A percentile compares a stretch with the other conserved stretches of the same genome.
These are phyloP conservation scores for Caenorhabditis zanzibari DNA, from an alignment of 2,888 invertebrate species.

Conservation along the genomic window DNA sequence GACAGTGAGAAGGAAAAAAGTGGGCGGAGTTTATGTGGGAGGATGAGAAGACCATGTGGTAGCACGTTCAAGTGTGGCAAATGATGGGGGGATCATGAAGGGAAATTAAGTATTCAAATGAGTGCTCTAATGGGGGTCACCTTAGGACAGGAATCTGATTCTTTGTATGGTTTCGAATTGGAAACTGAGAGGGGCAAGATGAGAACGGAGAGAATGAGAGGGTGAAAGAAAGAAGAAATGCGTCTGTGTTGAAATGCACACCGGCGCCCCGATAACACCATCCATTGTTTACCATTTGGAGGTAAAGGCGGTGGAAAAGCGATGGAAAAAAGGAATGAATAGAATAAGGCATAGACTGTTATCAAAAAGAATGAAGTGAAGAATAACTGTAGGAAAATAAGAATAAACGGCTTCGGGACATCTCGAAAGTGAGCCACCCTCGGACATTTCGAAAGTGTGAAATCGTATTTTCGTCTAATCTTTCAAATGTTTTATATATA, in stretches of 20 bases:
- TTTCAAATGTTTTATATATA: too few relatives aligned
- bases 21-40: constrained; percentile 33
- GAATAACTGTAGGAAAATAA: background rate
- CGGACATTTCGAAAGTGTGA: too few relatives aligned
- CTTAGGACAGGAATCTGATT: constrained; percentile 21
- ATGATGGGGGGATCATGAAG: constrained; percentile 49
- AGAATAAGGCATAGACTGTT: constrained; percentile 27
- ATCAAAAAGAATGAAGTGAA: constrained; percentile 19
- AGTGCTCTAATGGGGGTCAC: constrained; percentile 44
- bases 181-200: constrained; percentile 19
- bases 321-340: background rate
- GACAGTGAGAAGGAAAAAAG: background rate
- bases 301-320: constrained; percentile 53
- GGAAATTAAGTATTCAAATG: constrained; percentile 57
- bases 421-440: too few relatives aligned
- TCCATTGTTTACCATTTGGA: constrained; percentile 64
- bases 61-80: constrained; percentile 47
- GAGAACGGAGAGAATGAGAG: constrained; percentile 13
- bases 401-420: too few relatives aligned
- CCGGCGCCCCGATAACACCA: constrained; percentile 64
- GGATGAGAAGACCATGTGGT: constrained; percentile 50
- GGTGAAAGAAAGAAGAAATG: constrained; percentile 19
- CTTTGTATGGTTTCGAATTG: constrained; percentile 5
- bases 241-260: constrained; percentile 63
- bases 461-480: too few relatives aligned